Percentiles rank a stretch among this genome's conserved stretches.
These are phyloP conservation scores for Elaeidobius kamerunicus DNA, from an alignment of 2,888 invertebrate species.

Conservation along the genomic window DNA sequence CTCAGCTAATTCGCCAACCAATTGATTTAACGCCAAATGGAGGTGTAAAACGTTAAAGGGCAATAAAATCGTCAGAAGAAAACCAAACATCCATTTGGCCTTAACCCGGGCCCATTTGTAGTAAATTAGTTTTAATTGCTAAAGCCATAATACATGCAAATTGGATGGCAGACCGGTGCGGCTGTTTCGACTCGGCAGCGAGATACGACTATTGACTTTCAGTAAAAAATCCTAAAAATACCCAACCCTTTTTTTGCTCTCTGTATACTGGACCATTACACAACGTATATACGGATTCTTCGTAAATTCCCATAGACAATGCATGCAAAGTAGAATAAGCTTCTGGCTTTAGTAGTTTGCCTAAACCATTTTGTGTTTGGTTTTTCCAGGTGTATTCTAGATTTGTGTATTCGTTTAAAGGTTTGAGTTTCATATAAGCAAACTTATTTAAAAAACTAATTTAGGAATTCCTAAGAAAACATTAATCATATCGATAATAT, in stretches of 20 bases:
- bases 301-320: conserved; percentile 11
- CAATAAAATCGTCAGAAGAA: conserved; percentile 4
- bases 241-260: conserved; percentile 1
- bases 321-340: conserved; percentile 4
- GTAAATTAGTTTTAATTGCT: conserved; percentile 28
- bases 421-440: too few relatives aligned
- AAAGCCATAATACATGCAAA: conserved; percentile 28
- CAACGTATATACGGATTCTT: background rate
- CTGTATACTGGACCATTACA: background rate
- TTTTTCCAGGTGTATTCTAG: too few relatives aligned
- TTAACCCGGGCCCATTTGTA: conserved; percentile 15
- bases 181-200: conserved; percentile 8
- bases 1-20: too few relatives aligned
- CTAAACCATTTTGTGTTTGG: background rate
- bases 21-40: background rate
- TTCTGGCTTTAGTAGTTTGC: conserved; percentile 1
- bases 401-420: too few relatives aligned
- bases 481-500: too few relatives aligned
- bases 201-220: conserved; percentile 20
- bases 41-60: conserved; percentile 6
- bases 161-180: conserved; percentile 16
- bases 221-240: conserved; percentile 11
- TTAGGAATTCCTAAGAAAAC: too few relatives aligned
- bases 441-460: too few relatives aligned
- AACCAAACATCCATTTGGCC: conserved; percentile 9